These are phyloP conservation scores for Labeo calbasu DNA, from an alignment of 2,797 vertebrate species.

Conservation along the genomic window DNA sequence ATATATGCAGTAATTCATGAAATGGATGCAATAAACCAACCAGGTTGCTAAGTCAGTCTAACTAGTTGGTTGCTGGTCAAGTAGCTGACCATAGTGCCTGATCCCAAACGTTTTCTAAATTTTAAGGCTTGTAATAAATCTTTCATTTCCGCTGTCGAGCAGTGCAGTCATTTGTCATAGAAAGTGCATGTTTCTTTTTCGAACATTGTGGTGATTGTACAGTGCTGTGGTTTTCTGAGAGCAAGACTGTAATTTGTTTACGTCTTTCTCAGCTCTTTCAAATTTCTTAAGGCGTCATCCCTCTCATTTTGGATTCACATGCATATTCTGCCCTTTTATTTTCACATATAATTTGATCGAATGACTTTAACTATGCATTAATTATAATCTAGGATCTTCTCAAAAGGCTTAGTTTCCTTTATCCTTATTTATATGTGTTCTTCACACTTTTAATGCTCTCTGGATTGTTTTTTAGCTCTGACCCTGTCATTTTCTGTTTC, in stretches of 20 bases:
- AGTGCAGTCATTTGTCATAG: background rate
- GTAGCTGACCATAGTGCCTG: background rate
- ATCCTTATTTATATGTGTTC: slow-evolving; percentile 21
- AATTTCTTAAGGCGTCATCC: background rate
- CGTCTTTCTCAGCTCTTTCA: background rate
- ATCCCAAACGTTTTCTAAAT: background rate
- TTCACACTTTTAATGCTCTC: background rate
- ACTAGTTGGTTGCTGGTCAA: background rate
- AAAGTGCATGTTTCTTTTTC: background rate
- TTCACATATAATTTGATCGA: slow-evolving; percentile 15
- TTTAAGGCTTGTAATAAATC: background rate
- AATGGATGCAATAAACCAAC: background rate
- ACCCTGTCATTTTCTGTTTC: slow-evolving; percentile 5
- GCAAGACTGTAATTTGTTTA: slow-evolving; percentile 22
- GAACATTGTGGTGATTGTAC: background rate
- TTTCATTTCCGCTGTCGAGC: background rate
- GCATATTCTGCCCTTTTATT: slow-evolving; percentile 6
- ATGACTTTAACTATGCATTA: slow-evolving; percentile 8
- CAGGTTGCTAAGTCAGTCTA: background rate
- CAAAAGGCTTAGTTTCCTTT: background rate
- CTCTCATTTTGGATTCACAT: slow-evolving; percentile 9
- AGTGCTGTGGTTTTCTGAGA: slow-evolving; percentile 14
- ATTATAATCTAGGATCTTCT: slow-evolving; percentile 10
- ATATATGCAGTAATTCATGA: background rate
- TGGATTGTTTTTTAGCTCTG: background rate